Evolutionary conservation across 1,140 invertebrate species (phyloP).

Genomic region (Galleria mellonella): DNA sequence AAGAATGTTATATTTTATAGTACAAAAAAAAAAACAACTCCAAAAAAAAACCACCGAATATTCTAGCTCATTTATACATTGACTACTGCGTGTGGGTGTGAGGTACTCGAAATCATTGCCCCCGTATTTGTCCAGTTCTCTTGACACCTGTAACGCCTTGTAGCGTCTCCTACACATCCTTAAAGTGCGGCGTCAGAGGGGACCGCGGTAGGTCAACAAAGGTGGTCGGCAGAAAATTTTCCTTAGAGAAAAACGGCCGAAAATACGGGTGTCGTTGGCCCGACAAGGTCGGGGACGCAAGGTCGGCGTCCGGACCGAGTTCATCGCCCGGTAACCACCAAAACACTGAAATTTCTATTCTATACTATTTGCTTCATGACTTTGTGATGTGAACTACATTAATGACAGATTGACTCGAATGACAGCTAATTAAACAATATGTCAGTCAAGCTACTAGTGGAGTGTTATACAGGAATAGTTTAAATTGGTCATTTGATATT

Average conservation of each 20-base stretch:
- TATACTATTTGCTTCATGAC: too few species aligned
- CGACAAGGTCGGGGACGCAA: conserved; percentile 18
- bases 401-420: too few species aligned
- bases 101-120: conserved; percentile 33
- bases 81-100: conserved; percentile 15
- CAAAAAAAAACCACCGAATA: background rate
- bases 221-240: conserved; percentile 44
- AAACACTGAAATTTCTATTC: conserved; percentile 18
- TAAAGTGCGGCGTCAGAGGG: background rate
- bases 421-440: too few species aligned
- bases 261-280: conserved; percentile 25
- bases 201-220: conserved; percentile 17
- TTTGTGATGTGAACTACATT: too few species aligned
- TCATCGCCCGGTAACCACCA: conserved; percentile 22
- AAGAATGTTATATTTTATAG: too few species aligned
- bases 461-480: too few species aligned
- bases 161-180: background rate
- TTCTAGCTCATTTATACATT: background rate
- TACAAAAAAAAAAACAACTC: too few species aligned
- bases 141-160: conserved; percentile 10
- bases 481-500: too few species aligned
- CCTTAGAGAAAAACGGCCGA: conserved; percentile 57
- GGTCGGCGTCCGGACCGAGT: conserved; percentile 32
- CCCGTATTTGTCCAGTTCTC: conserved; percentile 18
- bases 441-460: too few species aligned